Conservation (phyloP, 2,888 invertebrate genomes). For the Mantis religiosa region DNA sequence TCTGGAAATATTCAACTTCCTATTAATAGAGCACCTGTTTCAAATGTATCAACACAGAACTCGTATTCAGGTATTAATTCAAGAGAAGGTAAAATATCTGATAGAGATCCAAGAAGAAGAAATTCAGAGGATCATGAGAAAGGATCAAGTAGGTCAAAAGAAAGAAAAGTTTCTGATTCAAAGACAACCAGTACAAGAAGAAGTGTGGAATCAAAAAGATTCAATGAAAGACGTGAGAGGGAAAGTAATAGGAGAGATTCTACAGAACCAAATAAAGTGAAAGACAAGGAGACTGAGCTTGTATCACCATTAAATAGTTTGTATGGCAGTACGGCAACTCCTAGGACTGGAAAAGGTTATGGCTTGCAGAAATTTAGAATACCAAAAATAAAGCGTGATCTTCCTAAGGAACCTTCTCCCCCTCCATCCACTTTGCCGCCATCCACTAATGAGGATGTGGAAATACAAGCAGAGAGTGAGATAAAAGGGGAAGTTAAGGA, state of each 20-base stretch:
- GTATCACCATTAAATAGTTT: slow-evolving; percentile 49
- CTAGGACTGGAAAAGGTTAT: slow-evolving; percentile 46
- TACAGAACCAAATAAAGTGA: not conserved
- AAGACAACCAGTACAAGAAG: not conserved
- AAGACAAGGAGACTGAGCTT: slow-evolving; percentile 1
- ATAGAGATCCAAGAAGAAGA: slow-evolving; percentile 36
- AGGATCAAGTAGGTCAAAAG: not conserved
- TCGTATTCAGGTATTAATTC: not conserved
- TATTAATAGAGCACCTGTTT: not conserved
- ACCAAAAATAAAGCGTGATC: slow-evolving; percentile 47
- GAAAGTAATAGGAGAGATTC: not conserved
- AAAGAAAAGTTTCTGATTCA: not conserved
- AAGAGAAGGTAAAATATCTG: slow-evolving; percentile 7
- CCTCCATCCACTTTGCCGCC: slow-evolving; percentile 30
- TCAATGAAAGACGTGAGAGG: not conserved
- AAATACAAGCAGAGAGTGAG: not conserved
- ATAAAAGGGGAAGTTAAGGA: not conserved
- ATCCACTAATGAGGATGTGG: not conserved
- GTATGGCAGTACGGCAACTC: slow-evolving; percentile 44
- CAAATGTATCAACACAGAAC: not conserved
- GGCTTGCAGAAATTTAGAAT: slow-evolving; percentile 53
- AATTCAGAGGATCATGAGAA: slow-evolving; percentile 32
- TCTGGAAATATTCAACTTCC: not conserved
- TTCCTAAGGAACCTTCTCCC: not conserved
- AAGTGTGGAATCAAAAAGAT: not conserved